Conservation (phyloP, 2,888 invertebrate genomes). For the Sinopyrophorus schimmeli region DNA sequence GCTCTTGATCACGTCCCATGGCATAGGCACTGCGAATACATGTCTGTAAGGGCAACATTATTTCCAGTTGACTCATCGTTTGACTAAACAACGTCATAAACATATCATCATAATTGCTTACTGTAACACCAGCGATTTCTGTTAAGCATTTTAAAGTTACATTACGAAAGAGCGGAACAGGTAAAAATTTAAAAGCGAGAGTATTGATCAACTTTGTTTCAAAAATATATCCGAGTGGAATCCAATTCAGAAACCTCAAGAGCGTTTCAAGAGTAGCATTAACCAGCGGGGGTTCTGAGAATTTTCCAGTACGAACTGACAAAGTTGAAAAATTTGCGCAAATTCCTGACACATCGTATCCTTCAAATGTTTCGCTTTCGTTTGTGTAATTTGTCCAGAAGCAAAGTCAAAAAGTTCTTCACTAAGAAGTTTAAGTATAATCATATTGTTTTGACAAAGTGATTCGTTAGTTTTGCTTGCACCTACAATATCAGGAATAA, state of each 20-base stretch:
- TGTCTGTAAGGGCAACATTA: conserved; percentile 87
- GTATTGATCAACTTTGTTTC: conserved; percentile 96
- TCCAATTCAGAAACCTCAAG: conserved; percentile 97
- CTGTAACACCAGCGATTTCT: conserved; percentile 93
- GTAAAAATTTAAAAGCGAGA: conserved; percentile 93
- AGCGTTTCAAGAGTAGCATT: conserved; percentile 95
- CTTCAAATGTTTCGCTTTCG: conserved; percentile 98
- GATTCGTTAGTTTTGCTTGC: conserved; percentile 99
- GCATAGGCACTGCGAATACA: conserved; percentile 95
- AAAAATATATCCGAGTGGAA: conserved; percentile 99
- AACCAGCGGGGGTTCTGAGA: conserved; percentile 96
- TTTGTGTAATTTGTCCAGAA: conserved; percentile 96
- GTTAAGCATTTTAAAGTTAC: conserved; percentile 97
- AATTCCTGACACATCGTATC: conserved; percentile 99
- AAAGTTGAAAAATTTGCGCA: conserved; percentile 96
- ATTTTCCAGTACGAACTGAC: conserved; percentile 97
- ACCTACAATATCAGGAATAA: conserved; percentile 98
- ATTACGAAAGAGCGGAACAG: conserved; percentile 97
- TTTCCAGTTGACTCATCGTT: conserved; percentile 90
- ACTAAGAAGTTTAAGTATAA: conserved; percentile 93
- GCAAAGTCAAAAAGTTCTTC: conserved; percentile 99
- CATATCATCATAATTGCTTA: conserved; percentile 89
- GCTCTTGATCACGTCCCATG: conserved; percentile 92
- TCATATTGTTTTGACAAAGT: conserved; percentile 99
- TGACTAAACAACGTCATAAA: conserved; percentile 88